Base-by-base conservation (phyloP, 2,113 vertebrate genomes). In the Oncorhynchus clarkii region DNA sequence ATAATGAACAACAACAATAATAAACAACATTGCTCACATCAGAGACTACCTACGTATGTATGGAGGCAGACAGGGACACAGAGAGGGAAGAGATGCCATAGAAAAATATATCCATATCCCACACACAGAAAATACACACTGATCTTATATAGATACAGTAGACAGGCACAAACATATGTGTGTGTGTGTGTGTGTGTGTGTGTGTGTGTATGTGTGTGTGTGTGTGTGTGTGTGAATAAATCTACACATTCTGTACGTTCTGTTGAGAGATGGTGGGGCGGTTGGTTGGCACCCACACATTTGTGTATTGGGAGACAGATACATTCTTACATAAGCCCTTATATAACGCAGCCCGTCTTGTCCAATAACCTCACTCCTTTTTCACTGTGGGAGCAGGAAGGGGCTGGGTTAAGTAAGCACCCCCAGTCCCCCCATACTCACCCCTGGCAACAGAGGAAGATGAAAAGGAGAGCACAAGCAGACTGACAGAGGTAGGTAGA, bases 311-410 rank as follows among this genome's bases (percentile, higher is more conserved):
- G 82, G 86, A 91, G 89, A 90, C 91, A 93, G 91, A 92, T 89
- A 90, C 89, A 86, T 89, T 91, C 84, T 93, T 94, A 93, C 85
- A 84, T 91, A 94, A 94, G 81, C 68, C 76, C 73, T 93, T 93
- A 92, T 90, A 90, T 92, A 93, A 93, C 74, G 73, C 48, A 70
- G 78, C 73, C 81, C 76, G 71, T 90, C 86, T 88, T 78, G 75
- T 74, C 85, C 84, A 89, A 90, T 87, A 87, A 86, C 76, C 80
- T 54, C 22, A 67, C 76, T 87, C 81, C 77, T 88, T 85, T 84
- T 86, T 88, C 88, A 86, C 71, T 86, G 34, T 27, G 48, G 54
- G 75, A 85, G 65, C 54, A 3, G 34, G 74, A 82, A 86, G 80
- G 82, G 84, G 85, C 22, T 24, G 51, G 87, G 83, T 84, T 84